Evolutionary conservation across 2,113 vertebrate species (phyloP).

Genomic region (Galeopterus variegatus): DNA sequence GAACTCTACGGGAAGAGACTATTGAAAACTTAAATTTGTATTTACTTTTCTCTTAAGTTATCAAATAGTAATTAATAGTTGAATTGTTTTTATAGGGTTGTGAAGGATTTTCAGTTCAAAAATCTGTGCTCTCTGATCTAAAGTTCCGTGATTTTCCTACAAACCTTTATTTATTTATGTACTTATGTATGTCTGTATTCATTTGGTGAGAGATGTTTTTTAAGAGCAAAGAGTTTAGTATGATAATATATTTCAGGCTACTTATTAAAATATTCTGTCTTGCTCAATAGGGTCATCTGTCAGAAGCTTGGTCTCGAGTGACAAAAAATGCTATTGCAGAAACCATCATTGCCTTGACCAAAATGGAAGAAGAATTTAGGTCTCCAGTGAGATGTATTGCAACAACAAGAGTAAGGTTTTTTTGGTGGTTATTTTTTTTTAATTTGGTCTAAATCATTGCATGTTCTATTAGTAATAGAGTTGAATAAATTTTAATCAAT

Average conservation of each 20-base stretch:
- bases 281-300: slow-evolving; percentile 95
- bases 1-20: not conserved
- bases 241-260: slow-evolving; percentile 20
- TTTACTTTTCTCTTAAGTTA: slow-evolving; percentile 61
- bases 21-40: slow-evolving; percentile 39
- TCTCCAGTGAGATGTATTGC: slow-evolving; percentile 98
- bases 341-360: slow-evolving; percentile 99
- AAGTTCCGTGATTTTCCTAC: not conserved
- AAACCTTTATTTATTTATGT: not conserved
- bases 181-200: too few species aligned
- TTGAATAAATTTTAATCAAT: slow-evolving; percentile 18
- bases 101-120: slow-evolving; percentile 58
- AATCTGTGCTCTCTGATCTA: slow-evolving; percentile 11
- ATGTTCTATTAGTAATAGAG: slow-evolving; percentile 34
- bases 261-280: slow-evolving; percentile 58
- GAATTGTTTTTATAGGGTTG: slow-evolving; percentile 16
- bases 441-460: not conserved
- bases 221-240: slow-evolving; percentile 29
- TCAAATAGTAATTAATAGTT: slow-evolving; percentile 40
- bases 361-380: slow-evolving; percentile 99
- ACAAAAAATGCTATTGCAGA: slow-evolving; percentile 99
- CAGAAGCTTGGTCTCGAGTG: slow-evolving; percentile 98
- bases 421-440: not conserved
- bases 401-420: slow-evolving; percentile 95
- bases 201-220: not conserved